Percentiles rank a stretch among this genome's conserved stretches.
These are phyloP conservation scores for crab-eating macaque (Macaca fascicularis) DNA, from an alignment of 2,113 vertebrate genomes.

Conservation along the genomic window T2T-MFA8v1.1 NC_088381.1:95099001-95099500, in stretches of 20 bases:
- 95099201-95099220: background rate
- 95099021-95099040: background rate
- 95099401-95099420: slow-evolving; percentile 13
- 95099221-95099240: background rate
- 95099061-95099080: background rate
- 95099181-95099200: background rate
- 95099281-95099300: background rate
- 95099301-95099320: slow-evolving; percentile 1
- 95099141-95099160: no score
- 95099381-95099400: background rate
- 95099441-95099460: slow-evolving; percentile 17
- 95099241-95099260: background rate
- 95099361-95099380: slow-evolving; percentile 40
- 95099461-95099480: slow-evolving; percentile 28
- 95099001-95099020: background rate
- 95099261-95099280: background rate
- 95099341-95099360: slow-evolving; percentile 26
- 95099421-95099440: background rate
- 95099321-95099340: slow-evolving; percentile 47
- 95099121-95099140: background rate
- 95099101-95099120: background rate
- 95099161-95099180: background rate
- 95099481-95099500: slow-evolving; percentile 60
- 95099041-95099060: background rate
- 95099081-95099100: background rate